A percentile compares a stretch with the other conserved stretches of the same genome.
phyloP scores from a whole-genome alignment of 2,888 invertebrate genomes.

The Lordiphosa fenestrarum region DNA sequence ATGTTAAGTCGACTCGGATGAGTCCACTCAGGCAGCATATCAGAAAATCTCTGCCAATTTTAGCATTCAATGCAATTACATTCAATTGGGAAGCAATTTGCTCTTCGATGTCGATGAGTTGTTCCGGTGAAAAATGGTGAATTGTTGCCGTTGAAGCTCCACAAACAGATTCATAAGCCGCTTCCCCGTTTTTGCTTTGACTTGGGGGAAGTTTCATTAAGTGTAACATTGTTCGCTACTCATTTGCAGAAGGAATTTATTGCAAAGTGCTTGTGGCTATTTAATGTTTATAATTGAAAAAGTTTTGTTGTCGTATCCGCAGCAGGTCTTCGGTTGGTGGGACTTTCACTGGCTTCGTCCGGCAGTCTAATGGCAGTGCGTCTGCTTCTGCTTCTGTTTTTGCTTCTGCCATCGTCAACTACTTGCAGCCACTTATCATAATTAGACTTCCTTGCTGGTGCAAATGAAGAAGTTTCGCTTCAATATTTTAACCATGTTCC shows the following conservation, averaged over 20 bases:
- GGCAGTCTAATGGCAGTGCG: conserved; percentile 6
- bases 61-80: too few relatives aligned
- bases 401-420: conserved; percentile 51
- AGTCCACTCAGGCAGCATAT: too few relatives aligned
- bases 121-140: too few relatives aligned
- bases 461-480: conserved; percentile 52
- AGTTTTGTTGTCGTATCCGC: conserved; percentile 50
- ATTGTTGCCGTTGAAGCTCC: neutral
- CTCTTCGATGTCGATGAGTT: too few relatives aligned
- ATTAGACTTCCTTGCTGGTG: conserved; percentile 49
- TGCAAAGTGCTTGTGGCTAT: conserved; percentile 63
- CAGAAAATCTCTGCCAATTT: too few relatives aligned
- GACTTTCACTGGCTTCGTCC: conserved; percentile 7
- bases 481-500: conserved; percentile 28
- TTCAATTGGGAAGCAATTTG: too few relatives aligned
- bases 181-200: conserved; percentile 22
- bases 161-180: conserved; percentile 3
- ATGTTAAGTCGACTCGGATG: too few relatives aligned
- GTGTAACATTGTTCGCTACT: conserved; percentile 48
- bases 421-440: conserved; percentile 65
- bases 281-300: conserved; percentile 67
- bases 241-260: conserved; percentile 54
- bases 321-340: conserved; percentile 12
- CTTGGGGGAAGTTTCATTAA: conserved; percentile 40
- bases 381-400: conserved; percentile 8